Conservation (phyloP, 2,888 invertebrate genomes). For the Rambutsinella grinnellia region DNA sequence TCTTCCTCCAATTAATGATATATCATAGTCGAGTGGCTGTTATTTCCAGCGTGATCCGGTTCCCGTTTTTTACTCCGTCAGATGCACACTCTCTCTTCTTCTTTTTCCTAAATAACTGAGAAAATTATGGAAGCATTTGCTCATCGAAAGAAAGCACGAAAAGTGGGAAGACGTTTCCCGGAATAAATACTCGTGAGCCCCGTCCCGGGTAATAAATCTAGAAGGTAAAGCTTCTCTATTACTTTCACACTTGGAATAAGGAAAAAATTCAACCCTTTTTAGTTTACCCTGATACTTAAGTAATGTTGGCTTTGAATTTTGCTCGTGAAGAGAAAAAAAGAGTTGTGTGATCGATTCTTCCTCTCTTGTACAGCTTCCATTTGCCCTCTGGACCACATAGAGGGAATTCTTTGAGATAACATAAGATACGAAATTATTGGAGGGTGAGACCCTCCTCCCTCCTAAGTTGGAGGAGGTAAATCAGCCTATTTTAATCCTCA, state of each 20-base stretch:
- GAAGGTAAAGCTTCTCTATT: slow-evolving; percentile 36
- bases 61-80: not conserved
- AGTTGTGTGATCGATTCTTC: not conserved
- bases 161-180: not conserved
- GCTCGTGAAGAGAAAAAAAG: not conserved
- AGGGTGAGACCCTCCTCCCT: slow-evolving; percentile 28
- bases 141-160: not conserved
- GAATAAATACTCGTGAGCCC: not conserved
- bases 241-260: slow-evolving; percentile 4
- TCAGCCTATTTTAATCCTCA: slow-evolving; percentile 30
- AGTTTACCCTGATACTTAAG: not conserved
- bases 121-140: slow-evolving; percentile 23
- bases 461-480: slow-evolving; percentile 29
- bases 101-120: not conserved
- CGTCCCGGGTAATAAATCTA: slow-evolving; percentile 38
- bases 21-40: not conserved
- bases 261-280: slow-evolving; percentile 30
- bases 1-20: not conserved
- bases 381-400: slow-evolving; percentile 43
- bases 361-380: slow-evolving; percentile 6
- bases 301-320: not conserved
- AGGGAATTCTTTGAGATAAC: slow-evolving; percentile 38
- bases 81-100: not conserved
- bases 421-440: slow-evolving; percentile 40
- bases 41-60: not conserved